Percentiles rank a stretch among this genome's conserved stretches.
Conservation (phyloP, 2,888 invertebrate species). For the Pseudanteris insignis region DNA sequence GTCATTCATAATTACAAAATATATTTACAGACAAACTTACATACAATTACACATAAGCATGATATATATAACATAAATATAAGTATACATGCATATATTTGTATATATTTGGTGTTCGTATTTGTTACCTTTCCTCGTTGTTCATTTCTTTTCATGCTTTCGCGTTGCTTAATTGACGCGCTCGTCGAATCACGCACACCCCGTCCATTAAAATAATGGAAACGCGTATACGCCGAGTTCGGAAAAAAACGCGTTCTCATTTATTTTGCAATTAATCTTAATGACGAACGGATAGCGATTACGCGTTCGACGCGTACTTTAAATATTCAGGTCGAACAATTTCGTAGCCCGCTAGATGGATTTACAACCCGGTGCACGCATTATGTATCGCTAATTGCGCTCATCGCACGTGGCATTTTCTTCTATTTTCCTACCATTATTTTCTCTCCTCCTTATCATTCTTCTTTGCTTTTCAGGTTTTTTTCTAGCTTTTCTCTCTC, state of each 20-base stretch:
- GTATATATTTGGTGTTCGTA: slow-evolving; percentile 6
- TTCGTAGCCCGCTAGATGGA: not conserved
- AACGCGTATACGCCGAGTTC: slow-evolving; percentile 26
- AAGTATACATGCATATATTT: slow-evolving; percentile 1
- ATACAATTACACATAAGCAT: too few relatives aligned
- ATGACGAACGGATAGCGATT: slow-evolving; percentile 23
- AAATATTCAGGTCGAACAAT: not conserved
- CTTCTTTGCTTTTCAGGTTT: too few relatives aligned
- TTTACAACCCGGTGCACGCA: too few relatives aligned
- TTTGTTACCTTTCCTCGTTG: slow-evolving; percentile 15
- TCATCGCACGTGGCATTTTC: too few relatives aligned
- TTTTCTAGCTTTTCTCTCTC: too few relatives aligned
- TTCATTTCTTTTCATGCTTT: slow-evolving; percentile 33
- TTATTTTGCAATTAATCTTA: slow-evolving; percentile 35
- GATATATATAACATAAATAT: too few relatives aligned
- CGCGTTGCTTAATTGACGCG: slow-evolving; percentile 36
- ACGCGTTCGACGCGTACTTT: slow-evolving; percentile 8
- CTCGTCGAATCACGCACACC: slow-evolving; percentile 31
- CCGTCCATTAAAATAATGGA: slow-evolving; percentile 37
- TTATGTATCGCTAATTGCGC: too few relatives aligned
- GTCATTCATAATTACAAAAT: slow-evolving; percentile 3
- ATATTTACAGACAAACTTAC: too few relatives aligned
- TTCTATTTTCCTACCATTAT: too few relatives aligned
- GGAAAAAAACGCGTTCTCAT: slow-evolving; percentile 25
- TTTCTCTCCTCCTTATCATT: too few relatives aligned